These are phyloP conservation scores for Chaitophorus viminalis DNA, from an alignment of 2,888 invertebrate species.

Conservation along the genomic window DNA sequence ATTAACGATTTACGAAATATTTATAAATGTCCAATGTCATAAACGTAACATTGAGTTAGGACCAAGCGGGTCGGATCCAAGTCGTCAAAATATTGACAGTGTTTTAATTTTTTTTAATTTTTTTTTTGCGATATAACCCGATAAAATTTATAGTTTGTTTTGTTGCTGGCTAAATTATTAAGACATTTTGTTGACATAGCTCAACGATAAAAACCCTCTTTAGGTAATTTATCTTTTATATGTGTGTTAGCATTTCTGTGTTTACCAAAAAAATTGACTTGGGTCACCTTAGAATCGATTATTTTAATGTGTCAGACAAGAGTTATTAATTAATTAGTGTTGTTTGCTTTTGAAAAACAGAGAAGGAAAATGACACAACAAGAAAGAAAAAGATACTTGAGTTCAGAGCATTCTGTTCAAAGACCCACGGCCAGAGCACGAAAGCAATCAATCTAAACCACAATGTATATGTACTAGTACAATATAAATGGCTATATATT, in stretches of 20 bases:
- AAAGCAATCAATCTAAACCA: constrained; percentile 44
- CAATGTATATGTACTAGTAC: background rate
- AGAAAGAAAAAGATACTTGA: background rate
- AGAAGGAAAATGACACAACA: background rate
- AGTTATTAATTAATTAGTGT: constrained; percentile 32
- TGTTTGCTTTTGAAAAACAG: constrained; percentile 38
- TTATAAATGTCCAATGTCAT: background rate
- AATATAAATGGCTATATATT: background rate
- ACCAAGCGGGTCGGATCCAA: background rate
- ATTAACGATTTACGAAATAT: background rate
- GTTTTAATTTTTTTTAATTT: background rate
- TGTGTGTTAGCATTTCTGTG: constrained; percentile 53
- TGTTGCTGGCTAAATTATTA: constrained; percentile 53
- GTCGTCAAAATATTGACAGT: constrained; percentile 25
- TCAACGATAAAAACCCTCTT: constrained; percentile 44
- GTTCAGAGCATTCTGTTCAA: constrained; percentile 6
- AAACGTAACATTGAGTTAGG: background rate
- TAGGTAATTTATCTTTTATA: constrained; percentile 32
- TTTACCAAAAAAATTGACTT: constrained; percentile 43
- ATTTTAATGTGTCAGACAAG: constrained; percentile 43
- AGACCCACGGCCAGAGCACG: constrained; percentile 10
- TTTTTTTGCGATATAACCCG: background rate
- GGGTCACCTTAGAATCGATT: constrained; percentile 52
- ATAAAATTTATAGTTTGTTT: constrained; percentile 46
- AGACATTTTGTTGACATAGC: constrained; percentile 58